Conservation (phyloP, 2,888 invertebrate species). For the Sminthurinus aureus region DNA sequence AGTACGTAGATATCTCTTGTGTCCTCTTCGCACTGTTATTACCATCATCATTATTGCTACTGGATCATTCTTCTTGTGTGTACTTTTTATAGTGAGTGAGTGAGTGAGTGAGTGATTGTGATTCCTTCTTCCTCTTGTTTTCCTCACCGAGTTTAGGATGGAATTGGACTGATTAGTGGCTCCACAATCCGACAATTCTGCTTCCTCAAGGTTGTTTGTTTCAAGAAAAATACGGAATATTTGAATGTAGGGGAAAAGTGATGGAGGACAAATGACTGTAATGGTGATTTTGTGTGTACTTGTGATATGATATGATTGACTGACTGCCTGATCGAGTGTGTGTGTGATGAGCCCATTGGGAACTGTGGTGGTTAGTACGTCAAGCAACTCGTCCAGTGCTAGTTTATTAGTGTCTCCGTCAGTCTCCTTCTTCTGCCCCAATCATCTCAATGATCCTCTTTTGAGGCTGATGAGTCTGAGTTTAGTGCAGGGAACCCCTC, state of each 20-base stretch:
- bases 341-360: conserved; percentile 57
- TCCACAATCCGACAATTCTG: no score
- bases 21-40: conserved; percentile 40
- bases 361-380: conserved; percentile 40
- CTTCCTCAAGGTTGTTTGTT: no score
- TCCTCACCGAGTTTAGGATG: no score
- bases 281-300: background rate
- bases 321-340: conserved; percentile 9
- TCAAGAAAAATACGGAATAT: no score
- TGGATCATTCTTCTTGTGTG: background rate
- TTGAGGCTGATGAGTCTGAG: conserved; percentile 58
- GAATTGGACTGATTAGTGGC: no score
- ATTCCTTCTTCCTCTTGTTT: no score
- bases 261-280: background rate
- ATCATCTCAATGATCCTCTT: conserved; percentile 51
- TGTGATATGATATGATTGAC: background rate
- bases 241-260: background rate
- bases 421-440: background rate
- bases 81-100: background rate
- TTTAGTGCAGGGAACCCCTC: conserved; percentile 53
- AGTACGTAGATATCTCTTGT: no score
- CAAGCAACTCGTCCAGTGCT: background rate
- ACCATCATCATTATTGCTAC: conserved; percentile 47
- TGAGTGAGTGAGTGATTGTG: background rate
- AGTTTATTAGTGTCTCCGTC: background rate